Percentiles rank a stretch among this genome's conserved stretches.
phyloP scores from a whole-genome alignment of 1,140 invertebrate genomes.

The Nylanderia fulva region DNA sequence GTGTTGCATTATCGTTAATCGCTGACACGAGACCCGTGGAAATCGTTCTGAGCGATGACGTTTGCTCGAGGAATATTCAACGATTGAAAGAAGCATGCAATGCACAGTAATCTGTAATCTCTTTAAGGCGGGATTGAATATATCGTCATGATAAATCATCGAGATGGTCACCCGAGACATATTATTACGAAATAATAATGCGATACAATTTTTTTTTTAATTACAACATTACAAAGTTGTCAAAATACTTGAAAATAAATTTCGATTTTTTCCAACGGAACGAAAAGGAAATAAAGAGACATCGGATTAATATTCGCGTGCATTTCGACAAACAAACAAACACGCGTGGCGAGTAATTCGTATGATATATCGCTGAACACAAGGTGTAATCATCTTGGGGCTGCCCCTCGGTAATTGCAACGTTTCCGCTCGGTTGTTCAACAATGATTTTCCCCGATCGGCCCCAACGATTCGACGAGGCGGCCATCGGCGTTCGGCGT shows the following conservation, averaged over 20 bases:
- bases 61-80: constrained; percentile 47
- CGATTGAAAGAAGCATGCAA: constrained; percentile 34
- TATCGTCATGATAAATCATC: neutral
- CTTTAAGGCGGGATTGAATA: neutral
- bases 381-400: constrained; percentile 68
- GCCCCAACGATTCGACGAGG: constrained; percentile 49
- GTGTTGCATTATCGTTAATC: constrained; percentile 70
- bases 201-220: neutral
- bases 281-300: constrained; percentile 39
- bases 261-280: neutral
- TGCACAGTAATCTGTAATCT: neutral
- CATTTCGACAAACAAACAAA: constrained; percentile 53
- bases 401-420: constrained; percentile 65
- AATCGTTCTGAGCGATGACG: constrained; percentile 37
- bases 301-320: constrained; percentile 47
- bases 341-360: constrained; percentile 48
- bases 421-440: constrained; percentile 65
- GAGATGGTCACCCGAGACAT: neutral
- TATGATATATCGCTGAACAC: constrained; percentile 54
- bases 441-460: constrained; percentile 68
- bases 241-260: neutral
- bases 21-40: constrained; percentile 59
- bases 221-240: neutral
- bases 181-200: neutral
- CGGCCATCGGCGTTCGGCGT: constrained; percentile 46